Percentiles rank a stretch among this genome's conserved stretches.
These are phyloP conservation scores for Acanthurus leucopareius DNA, from an alignment of 2,797 vertebrate species.

Conservation along the genomic window DNA sequence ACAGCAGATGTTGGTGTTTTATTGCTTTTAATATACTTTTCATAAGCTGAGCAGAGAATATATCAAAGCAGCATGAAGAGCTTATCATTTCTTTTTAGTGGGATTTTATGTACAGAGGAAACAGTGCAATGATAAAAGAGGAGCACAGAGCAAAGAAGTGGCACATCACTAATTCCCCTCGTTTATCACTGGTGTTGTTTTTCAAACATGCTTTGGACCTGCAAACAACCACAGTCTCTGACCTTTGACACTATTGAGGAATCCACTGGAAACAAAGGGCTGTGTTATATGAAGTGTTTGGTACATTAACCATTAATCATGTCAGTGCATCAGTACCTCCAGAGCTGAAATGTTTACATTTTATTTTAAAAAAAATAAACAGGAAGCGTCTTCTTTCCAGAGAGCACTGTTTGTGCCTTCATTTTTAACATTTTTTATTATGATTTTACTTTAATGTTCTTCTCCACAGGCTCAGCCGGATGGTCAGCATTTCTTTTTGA, in stretches of 20 bases:
- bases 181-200: constrained; percentile 29
- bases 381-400: constrained; percentile 4
- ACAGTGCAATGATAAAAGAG: neutral
- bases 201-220: constrained; percentile 13
- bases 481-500: neutral
- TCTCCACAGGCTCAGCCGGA: neutral
- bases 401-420: constrained; percentile 25
- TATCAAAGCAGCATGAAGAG: neutral
- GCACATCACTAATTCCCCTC: neutral
- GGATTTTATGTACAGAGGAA: constrained; percentile 38
- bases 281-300: neutral
- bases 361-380: neutral
- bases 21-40: constrained; percentile 32
- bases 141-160: neutral
- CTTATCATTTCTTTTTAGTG: constrained; percentile 16
- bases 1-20: constrained; percentile 23
- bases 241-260: constrained; percentile 42
- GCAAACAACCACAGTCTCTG: constrained; percentile 21
- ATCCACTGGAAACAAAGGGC: constrained; percentile 36
- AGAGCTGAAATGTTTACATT: constrained; percentile 46
- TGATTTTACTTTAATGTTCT: neutral
- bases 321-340: constrained; percentile 2
- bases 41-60: neutral
- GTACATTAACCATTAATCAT: constrained; percentile 18
- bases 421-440: constrained; percentile 4